Evolutionary conservation across 2,888 invertebrate species (phyloP), one percentile per base, ranked within the genome.

Genomic region (Patella caerulea): DNA sequence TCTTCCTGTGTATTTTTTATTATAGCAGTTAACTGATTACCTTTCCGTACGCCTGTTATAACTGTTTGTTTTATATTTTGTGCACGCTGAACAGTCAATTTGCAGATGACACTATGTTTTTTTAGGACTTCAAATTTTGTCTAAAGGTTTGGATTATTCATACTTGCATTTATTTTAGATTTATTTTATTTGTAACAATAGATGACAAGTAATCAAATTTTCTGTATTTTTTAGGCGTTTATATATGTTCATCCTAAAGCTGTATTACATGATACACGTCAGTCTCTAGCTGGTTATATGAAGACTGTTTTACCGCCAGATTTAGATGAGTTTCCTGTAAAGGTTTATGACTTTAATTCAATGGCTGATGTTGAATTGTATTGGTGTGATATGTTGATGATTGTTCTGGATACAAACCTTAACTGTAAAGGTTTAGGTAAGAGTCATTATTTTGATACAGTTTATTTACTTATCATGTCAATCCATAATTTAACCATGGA

Each of bases 221-320:
- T 45, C 7, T 74, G 54, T 74, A 24, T 76, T n/a, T 85, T 85
- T 12, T 85, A 92, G 91, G 85, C 88, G 12, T 94, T 94, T 83
- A 88, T 96, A 7, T 96, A 94, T 86, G 78, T 96, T 0, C 96
- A 96, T 89, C 92, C 92, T 3, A 92, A 92, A 34, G 94, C 94
- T 0, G 92, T 93, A 59, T 84, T 96, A 4, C 87, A 94, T 77
- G 95, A 96, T 87, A 96, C 96, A 0, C 94, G 93, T 0, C 91
- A 93, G 0, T 94, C 94, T 0, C 92, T 93, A 0, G 93, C 93
- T 0, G 94, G 94, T 4, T 85, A 96, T 87, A 95, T 95, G 0
- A 94, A 94, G 0, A 92, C 93, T 0, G 94, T 94, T 0, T 92
- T 93, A 0, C 93, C 94, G 0, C 94, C 94, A 12, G 92, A 94